Percentiles rank a stretch among this genome's conserved stretches.
Conservation (phyloP, 2,888 invertebrate species). For the Drosophila niveifrons region DNA sequence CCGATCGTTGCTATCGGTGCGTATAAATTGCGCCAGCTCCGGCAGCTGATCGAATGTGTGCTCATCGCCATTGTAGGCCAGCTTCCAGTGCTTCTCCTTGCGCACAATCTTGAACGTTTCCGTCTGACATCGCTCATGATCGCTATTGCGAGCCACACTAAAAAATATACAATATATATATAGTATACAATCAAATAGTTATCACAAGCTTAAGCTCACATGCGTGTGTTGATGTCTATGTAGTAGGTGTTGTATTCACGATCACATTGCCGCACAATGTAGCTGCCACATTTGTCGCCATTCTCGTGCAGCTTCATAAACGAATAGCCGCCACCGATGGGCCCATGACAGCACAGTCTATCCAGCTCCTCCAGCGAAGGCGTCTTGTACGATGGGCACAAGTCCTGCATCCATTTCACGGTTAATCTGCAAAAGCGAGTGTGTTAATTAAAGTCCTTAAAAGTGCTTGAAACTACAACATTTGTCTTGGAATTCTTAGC, state of each 20-base stretch:
- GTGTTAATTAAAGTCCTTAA: not conserved
- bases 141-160: slow-evolving; percentile 47
- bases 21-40: slow-evolving; percentile 82
- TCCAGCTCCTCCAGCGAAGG: slow-evolving; percentile 91
- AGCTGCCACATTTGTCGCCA: slow-evolving; percentile 92
- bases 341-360: slow-evolving; percentile 93
- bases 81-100: slow-evolving; percentile 78
- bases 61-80: slow-evolving; percentile 75
- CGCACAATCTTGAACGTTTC: slow-evolving; percentile 89
- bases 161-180: not conserved
- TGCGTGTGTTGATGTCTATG: slow-evolving; percentile 92
- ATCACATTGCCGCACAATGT: slow-evolving; percentile 93
- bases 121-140: slow-evolving; percentile 87
- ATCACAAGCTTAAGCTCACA: slow-evolving; percentile 85
- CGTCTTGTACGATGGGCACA: slow-evolving; percentile 93
- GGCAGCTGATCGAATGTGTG: slow-evolving; percentile 76
- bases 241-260: slow-evolving; percentile 92
- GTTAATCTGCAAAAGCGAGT: slow-evolving; percentile 87
- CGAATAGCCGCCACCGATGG: slow-evolving; percentile 94
- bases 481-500: too few relatives aligned
- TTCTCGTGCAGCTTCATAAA: slow-evolving; percentile 93
- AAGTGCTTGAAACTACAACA: too few relatives aligned
- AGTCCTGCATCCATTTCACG: slow-evolving; percentile 95
- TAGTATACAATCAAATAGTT: not conserved
- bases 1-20: slow-evolving; percentile 75